Evolutionary conservation across 2,113 vertebrate species (phyloP).

Genomic region (Cyprinodon tularosa): DNA sequence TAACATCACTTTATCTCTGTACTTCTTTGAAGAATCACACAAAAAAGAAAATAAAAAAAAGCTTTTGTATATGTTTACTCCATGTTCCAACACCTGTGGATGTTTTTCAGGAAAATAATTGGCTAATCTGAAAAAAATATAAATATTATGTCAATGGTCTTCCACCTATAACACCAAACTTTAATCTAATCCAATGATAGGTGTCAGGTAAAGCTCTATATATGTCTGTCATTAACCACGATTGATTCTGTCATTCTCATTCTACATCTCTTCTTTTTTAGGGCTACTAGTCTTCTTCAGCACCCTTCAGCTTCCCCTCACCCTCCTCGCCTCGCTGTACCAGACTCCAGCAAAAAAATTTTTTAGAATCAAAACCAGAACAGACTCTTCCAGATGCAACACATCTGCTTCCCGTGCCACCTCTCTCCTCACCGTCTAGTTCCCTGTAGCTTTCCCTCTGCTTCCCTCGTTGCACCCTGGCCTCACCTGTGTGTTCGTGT

Average conservation of each 20-base stretch:
- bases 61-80: too few species aligned
- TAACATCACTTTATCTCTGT: too few species aligned
- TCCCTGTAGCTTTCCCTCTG: conserved; percentile 51
- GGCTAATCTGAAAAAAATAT: too few species aligned
- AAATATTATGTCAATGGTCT: too few species aligned
- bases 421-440: conserved; percentile 18
- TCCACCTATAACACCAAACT: too few species aligned
- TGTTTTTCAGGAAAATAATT: too few species aligned
- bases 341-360: conserved; percentile 75
- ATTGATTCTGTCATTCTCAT: neutral
- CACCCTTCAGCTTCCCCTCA: conserved; percentile 40
- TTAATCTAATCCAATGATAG: too few species aligned
- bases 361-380: conserved; percentile 72
- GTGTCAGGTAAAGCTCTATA: neutral
- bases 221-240: neutral
- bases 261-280: conserved; percentile 40
- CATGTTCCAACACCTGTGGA: too few species aligned
- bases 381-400: conserved; percentile 70
- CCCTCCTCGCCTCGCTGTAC: conserved; percentile 60
- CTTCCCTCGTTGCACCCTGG: conserved; percentile 12
- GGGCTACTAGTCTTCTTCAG: conserved; percentile 74
- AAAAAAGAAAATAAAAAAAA: too few species aligned
- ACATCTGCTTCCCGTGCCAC: conserved; percentile 35
- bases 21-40: too few species aligned
- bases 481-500: conserved; percentile 71